Evolutionary conservation across 2,888 invertebrate genomes (phyloP).

Genomic region (Drosophila imparisetae): DNA sequence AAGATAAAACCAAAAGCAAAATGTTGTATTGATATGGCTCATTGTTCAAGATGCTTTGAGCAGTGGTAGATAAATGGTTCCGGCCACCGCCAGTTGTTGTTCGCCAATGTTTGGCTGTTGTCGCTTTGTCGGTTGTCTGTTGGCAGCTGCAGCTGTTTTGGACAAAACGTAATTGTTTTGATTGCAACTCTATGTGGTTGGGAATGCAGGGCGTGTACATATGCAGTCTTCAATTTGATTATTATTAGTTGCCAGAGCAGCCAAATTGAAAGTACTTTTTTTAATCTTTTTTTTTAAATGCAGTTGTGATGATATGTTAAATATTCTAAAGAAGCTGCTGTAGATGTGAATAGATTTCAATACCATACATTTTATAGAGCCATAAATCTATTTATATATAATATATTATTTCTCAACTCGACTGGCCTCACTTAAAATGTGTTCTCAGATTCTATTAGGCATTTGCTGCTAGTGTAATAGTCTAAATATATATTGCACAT

Average conservation of each 20-base stretch:
- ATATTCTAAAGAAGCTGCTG: background rate
- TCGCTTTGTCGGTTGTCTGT: background rate
- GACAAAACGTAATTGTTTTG: slow-evolving; percentile 7
- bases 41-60: slow-evolving; percentile 13
- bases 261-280: background rate
- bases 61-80: slow-evolving; percentile 40
- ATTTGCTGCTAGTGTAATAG: background rate
- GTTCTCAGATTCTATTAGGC: background rate
- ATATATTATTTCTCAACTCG: background rate
- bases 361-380: background rate
- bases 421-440: background rate
- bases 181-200: slow-evolving; percentile 25
- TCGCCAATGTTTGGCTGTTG: slow-evolving; percentile 27
- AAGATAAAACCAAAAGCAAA: background rate
- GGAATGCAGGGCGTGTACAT: slow-evolving; percentile 30
- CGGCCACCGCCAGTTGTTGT: slow-evolving; percentile 21
- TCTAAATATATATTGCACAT: background rate
- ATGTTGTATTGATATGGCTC: slow-evolving; percentile 19
- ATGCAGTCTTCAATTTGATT: slow-evolving; percentile 4
- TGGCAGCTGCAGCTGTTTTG: slow-evolving; percentile 41
- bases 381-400: background rate
- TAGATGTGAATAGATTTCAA: background rate
- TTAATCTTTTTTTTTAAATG: background rate
- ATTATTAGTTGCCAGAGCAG: background rate
- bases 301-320: background rate